Evolutionary conservation across 2,888 invertebrate genomes (phyloP), one percentile per base, ranked within the genome.

Genomic region (Halictus quadricinctus): DNA sequence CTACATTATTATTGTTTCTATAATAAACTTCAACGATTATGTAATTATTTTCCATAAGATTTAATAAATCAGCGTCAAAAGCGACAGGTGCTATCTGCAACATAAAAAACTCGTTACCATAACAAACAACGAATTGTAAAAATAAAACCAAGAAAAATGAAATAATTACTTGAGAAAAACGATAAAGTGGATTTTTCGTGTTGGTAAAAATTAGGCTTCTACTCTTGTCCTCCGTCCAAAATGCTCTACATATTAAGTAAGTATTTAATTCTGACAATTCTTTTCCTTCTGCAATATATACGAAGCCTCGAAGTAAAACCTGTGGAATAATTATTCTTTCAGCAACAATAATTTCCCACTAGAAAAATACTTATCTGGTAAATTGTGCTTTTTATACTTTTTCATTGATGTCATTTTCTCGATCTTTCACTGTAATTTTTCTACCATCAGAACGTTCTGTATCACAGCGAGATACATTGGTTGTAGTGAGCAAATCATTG

Each of bases 21-120:
- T 95, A 95, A 93, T 95, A 95, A 81, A 96, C 93, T 91, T 96
- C 96, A 25, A 96, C 91, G 21, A 95, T 93, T 89, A 96, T 94
- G 87, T 95, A 95, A 91, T 96, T 96, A 82, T 96, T 95, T 85
- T 95, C 95, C 46, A 96, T 95, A 84, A 95, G 94, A 77, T 95
- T 94, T 64, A 96, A 91, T 90, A 96, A 95, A 69, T 95, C 95
- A 43, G 95, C 94, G 72, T 96, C 95, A 85, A 95, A 95, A 76
- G 96, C 93, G 70, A 96, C 93, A 21, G 96, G 95, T 88, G 96
- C 95, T 85, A 95, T 93, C 95, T 96, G 92, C 21, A 94, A 94
- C 79, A 36, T 25, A 77, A 58, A 73, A 72, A 69, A 66, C 36
- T 41, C 7, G 41, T 66, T 66, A 66, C 36, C 29, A 69, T 41